Conservation (phyloP, 2,113 vertebrate genomes). For the Dicaeum eximium region DNA sequence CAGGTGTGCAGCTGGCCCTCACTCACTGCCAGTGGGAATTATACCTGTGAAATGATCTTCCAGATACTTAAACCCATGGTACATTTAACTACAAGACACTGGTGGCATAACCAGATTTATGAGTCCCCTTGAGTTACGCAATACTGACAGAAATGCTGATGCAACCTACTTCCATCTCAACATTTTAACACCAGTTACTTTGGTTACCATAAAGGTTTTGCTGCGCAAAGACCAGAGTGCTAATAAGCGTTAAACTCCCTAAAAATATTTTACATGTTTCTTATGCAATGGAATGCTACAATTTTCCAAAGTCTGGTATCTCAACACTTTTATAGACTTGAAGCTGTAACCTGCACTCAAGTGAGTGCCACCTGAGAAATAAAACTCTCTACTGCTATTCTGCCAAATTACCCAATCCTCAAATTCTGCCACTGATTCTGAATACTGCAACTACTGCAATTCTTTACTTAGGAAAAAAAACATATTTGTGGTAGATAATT, state of each 20-base stretch:
- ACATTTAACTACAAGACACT: not conserved
- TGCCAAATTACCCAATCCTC: not conserved
- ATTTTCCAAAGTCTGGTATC: not conserved
- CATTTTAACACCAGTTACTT: not conserved
- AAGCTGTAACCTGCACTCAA: not conserved
- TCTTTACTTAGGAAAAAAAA: not conserved
- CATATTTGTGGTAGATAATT: not conserved
- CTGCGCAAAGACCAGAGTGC: not conserved
- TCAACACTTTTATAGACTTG: not conserved
- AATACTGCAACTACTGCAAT: not conserved
- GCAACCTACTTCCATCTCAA: not conserved
- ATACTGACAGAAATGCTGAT: not conserved
- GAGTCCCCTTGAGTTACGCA: not conserved
- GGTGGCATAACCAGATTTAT: not conserved
- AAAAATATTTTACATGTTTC: not conserved
- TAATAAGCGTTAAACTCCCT: not conserved
- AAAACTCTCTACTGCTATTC: not conserved
- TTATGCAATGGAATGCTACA: not conserved
- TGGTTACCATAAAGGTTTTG: not conserved
- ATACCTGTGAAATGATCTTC: not conserved
- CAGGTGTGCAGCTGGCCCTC: not conserved
- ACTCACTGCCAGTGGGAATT: not conserved
- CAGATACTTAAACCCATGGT: not conserved
- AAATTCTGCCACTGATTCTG: not conserved
- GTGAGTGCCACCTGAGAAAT: not conserved